Conservation (phyloP, 1,140 invertebrate genomes). For the Thaumetopoea pityocampa region DNA sequence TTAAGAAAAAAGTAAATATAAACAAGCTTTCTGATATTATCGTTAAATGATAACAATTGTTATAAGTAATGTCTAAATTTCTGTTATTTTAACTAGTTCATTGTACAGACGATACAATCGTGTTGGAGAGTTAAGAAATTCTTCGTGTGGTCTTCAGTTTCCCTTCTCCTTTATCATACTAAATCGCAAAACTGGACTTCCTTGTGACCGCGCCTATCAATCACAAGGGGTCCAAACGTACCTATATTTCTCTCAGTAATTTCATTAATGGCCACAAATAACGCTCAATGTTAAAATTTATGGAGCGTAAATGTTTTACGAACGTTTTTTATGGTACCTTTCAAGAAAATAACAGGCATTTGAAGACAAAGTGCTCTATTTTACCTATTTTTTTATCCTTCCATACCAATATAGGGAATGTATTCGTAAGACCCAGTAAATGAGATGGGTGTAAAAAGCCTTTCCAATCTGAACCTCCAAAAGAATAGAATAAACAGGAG, state of each 20-base stretch:
- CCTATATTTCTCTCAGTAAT: constrained; percentile 26
- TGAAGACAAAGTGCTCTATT: constrained; percentile 55
- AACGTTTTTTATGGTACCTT: constrained; percentile 55
- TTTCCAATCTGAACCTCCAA: constrained; percentile 64
- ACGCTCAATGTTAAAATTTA: constrained; percentile 53
- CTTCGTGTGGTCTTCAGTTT: too few relatives aligned
- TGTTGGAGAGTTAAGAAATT: too few relatives aligned
- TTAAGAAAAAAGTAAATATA: too few relatives aligned
- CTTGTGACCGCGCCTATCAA: constrained; percentile 7
- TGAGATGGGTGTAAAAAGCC: constrained; percentile 50
- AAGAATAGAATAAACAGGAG: constrained; percentile 63
- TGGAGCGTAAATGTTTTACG: constrained; percentile 48
- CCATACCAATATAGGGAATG: constrained; percentile 48
- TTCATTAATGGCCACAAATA: constrained; percentile 40
- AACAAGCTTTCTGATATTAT: too few relatives aligned
- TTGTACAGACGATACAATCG: too few relatives aligned
- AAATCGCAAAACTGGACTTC: constrained; percentile 10
- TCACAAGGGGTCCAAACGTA: constrained; percentile 10
- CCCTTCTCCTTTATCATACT: constrained; percentile 1
- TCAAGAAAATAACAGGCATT: constrained; percentile 59
- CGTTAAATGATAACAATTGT: too few relatives aligned
- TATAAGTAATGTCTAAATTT: too few relatives aligned
- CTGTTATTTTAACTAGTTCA: too few relatives aligned
- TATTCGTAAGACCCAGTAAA: constrained; percentile 53
- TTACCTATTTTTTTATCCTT: constrained; percentile 34